Evolutionary conservation across 2,113 vertebrate species (phyloP).

Genomic region (Oreochromis spilurus): DNA sequence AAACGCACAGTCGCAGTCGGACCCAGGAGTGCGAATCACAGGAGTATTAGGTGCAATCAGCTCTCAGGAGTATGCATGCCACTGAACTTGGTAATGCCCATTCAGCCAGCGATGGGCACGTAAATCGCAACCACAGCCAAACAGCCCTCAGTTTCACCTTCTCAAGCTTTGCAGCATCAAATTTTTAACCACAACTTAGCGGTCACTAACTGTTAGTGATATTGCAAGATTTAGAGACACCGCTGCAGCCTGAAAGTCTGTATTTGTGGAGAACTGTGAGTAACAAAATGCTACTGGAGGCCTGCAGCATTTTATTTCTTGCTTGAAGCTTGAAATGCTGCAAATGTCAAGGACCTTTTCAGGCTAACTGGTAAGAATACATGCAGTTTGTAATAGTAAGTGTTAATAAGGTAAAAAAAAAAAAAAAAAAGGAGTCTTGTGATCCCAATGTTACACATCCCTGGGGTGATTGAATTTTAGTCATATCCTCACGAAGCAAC

Average conservation of each 20-base stretch:
- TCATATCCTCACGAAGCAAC: slow-evolving; percentile 68
- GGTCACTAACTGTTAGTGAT: background rate
- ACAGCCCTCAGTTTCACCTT: slow-evolving; percentile 45
- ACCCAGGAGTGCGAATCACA: slow-evolving; percentile 20
- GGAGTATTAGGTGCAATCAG: background rate
- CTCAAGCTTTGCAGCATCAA: slow-evolving; percentile 31
- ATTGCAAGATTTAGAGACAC: background rate
- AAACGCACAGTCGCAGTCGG: background rate
- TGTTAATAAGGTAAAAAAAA: slow-evolving; percentile 19
- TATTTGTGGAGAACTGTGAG: background rate
- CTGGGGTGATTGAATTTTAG: slow-evolving; percentile 59
- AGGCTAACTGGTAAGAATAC: background rate
- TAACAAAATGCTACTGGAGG: background rate
- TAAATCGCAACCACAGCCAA: slow-evolving; percentile 14
- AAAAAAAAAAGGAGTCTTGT: slow-evolving; percentile 16
- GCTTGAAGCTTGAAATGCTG: background rate
- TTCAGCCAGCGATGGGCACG: slow-evolving; percentile 9
- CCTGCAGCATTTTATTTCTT: background rate
- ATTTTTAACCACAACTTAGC: background rate
- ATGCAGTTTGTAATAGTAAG: background rate
- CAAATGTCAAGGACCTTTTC: background rate
- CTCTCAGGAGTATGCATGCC: background rate
- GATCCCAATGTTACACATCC: slow-evolving; percentile 57
- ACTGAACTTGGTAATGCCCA: slow-evolving; percentile 9
- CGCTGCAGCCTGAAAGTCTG: background rate